Base-by-base conservation (phyloP, 2,797 vertebrate species). In the Oreochromis mossambicus region DNA sequence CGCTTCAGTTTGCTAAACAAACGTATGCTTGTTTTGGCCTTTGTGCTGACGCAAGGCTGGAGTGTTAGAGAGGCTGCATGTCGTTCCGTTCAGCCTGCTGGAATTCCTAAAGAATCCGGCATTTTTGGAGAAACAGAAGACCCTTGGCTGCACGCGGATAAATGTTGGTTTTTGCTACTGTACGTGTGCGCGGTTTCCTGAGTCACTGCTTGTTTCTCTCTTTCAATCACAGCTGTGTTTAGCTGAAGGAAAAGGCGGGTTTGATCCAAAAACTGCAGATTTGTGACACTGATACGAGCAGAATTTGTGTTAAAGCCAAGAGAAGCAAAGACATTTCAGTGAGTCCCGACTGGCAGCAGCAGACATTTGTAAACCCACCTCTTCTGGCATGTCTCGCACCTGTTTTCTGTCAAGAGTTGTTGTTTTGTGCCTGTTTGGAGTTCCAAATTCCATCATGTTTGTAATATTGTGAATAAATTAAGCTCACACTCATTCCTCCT, bases 401-500 rank as follows among this genome's bases (percentile, higher is more conserved):
- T 66, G 48, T 55, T 90, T 81, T 83, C 76, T 79, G 24, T 52
- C 61, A 48, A 86, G 73, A 89, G 55, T 91, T 73, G 26, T 82
- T 91, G 51, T 85, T 86, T 89, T 86, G 90, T 90, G 93, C 93
- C 91, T 91, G 85, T 91, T 88, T 90, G 89, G 90, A 93, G 88
- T 93, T 94, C 87, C 89, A 88, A 93, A 92, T 94, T 91, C 88
- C 81, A 85, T 52, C 11, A 80, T 88, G 90, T 95, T 96, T 95
- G 92, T 95, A 88, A 89, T 93, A 93, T 94, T 93, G 94, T 96
- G 93, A 96, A 96, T 96, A 96, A 96, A 97, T 94, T 86, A 93
- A 95, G 91, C 68, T 91, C 85, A 87, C 86, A 86, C 86, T 91
- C 34, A 29, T 81, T 58, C 84, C 5, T 12, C 6, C 7, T 61